Conservation (phyloP, 1,140 invertebrate genomes). For the Heliconius hermathena region DNA sequence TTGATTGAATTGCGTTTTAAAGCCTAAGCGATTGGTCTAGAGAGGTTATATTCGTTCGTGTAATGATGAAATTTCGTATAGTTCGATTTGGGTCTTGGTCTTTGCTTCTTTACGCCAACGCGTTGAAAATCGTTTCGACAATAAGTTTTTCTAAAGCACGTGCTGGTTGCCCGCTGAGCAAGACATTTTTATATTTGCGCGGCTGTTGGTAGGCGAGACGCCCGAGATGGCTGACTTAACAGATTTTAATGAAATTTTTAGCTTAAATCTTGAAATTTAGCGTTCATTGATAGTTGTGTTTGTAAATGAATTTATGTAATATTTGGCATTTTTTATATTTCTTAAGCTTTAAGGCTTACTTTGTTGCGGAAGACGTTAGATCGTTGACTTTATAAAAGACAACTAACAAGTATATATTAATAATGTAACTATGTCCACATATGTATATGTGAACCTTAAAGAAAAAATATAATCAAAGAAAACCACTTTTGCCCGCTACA, state of each 20-base stretch:
- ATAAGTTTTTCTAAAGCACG: constrained; percentile 58
- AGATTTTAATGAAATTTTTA: background rate
- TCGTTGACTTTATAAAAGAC: too few species aligned
- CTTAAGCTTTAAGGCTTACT: background rate
- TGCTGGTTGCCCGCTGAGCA: constrained; percentile 38
- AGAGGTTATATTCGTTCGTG: constrained; percentile 36
- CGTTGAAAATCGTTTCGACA: constrained; percentile 60
- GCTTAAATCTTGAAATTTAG: background rate
- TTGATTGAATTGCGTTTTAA: constrained; percentile 14
- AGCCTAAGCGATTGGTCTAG: constrained; percentile 7
- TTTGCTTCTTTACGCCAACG: constrained; percentile 60
- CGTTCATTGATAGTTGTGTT: background rate
- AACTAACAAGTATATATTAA: too few species aligned
- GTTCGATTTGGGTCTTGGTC: constrained; percentile 62
- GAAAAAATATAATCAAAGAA: too few species aligned
- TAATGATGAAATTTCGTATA: constrained; percentile 34
- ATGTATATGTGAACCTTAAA: too few species aligned
- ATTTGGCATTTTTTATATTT: background rate
- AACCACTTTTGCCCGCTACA: too few species aligned
- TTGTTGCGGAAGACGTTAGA: background rate
- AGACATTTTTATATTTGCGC: constrained; percentile 25
- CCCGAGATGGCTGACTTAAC: background rate
- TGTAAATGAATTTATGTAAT: background rate
- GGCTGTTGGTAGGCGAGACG: background rate
- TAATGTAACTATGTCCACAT: too few species aligned